Percentiles rank a stretch among this genome's conserved stretches.
Evolutionary conservation across 2,797 vertebrate species (phyloP).

Genomic region (Anguilla obscura): DNA sequence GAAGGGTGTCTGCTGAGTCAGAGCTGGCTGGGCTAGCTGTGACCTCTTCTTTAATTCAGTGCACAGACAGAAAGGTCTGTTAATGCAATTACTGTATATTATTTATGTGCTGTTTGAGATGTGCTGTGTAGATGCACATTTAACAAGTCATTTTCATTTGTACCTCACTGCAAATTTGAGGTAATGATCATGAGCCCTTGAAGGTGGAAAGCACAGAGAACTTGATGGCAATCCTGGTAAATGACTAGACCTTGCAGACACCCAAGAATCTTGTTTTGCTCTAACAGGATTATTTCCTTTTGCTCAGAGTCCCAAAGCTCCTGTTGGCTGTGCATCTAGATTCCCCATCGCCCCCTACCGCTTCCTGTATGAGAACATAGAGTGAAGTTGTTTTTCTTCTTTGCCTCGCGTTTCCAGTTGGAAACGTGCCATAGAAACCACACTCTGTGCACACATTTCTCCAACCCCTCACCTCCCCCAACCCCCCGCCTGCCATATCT

Average conservation of each 20-base stretch:
- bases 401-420: conserved; percentile 15
- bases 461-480: conserved; percentile 4
- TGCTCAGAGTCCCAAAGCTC: neutral
- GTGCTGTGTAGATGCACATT: neutral
- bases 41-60: conserved; percentile 18
- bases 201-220: neutral
- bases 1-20: conserved; percentile 38
- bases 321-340: conserved; percentile 21
- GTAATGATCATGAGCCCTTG: neutral
- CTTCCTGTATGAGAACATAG: conserved; percentile 37
- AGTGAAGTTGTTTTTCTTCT: conserved; percentile 14
- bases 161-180: neutral
- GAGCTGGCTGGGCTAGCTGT: neutral
- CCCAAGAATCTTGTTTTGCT: conserved; percentile 3
- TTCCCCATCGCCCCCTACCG: neutral
- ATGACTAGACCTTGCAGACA: neutral
- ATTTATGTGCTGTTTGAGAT: neutral
- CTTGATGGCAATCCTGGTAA: neutral
- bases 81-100: neutral
- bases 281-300: neutral
- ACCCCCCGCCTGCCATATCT: conserved; percentile 5
- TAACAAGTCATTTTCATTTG: neutral
- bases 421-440: conserved; percentile 24
- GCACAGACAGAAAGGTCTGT: neutral
- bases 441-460: neutral